Evolutionary conservation across 2,888 invertebrate genomes (phyloP).

Genomic region (Uropetala carovei): DNA sequence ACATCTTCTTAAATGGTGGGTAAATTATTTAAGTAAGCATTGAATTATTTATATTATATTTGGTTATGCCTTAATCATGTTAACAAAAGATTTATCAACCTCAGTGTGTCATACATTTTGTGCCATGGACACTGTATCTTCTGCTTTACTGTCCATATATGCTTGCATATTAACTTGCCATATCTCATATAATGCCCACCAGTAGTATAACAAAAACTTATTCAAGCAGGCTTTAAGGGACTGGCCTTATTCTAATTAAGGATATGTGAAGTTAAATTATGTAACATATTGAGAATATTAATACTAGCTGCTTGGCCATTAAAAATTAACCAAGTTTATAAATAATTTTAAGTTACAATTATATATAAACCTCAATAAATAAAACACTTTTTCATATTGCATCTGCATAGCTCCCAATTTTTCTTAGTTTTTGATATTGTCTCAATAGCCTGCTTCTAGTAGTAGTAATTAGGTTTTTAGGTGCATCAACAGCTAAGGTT

Average conservation of each 20-base stretch:
- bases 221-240: conserved; percentile 61
- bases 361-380: neutral
- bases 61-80: neutral
- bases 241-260: conserved; percentile 60
- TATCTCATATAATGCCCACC: conserved; percentile 34
- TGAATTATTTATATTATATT: neutral
- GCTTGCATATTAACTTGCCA: conserved; percentile 47
- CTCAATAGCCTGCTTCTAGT: too few relatives aligned
- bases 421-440: too few relatives aligned
- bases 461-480: too few relatives aligned
- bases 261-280: conserved; percentile 31
- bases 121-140: conserved; percentile 5
- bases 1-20: neutral
- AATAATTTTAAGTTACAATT: too few relatives aligned
- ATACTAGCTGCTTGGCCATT: too few relatives aligned
- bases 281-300: conserved; percentile 27
- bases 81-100: neutral
- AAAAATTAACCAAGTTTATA: too few relatives aligned
- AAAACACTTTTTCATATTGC: too few relatives aligned
- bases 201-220: conserved; percentile 47
- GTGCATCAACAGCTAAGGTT: too few relatives aligned
- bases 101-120: conserved; percentile 9
- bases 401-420: too few relatives aligned
- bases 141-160: conserved; percentile 27
- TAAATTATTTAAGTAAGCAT: neutral